Percentiles rank a stretch among this genome's conserved stretches.
Conservation (phyloP, 2,113 vertebrate genomes). For the Herpailurus yagouaroundi region DNA sequence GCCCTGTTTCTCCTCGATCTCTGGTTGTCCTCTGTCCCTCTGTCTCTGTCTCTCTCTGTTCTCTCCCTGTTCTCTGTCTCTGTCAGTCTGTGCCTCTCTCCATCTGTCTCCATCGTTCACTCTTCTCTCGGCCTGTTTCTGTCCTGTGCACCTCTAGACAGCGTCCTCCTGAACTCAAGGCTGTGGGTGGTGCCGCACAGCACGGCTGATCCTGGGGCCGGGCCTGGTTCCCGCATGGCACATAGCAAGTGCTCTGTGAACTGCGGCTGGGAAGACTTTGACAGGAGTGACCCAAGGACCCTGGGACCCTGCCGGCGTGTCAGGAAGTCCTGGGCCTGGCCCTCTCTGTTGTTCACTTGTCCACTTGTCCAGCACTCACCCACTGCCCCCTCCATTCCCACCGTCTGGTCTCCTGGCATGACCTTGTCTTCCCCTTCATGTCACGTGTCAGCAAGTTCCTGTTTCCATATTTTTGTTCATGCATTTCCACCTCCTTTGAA, state of each 20-base stretch:
- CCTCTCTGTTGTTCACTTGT: neutral
- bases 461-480: neutral
- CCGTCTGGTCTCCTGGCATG: neutral
- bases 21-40: neutral
- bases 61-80: neutral
- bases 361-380: too few species aligned
- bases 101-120: neutral
- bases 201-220: neutral
- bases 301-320: neutral
- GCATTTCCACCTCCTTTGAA: neutral
- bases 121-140: neutral
- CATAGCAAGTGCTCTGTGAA: neutral
- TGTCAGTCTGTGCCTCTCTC: neutral
- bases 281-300: neutral
- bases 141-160: neutral
- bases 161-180: neutral
- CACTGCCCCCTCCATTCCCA: neutral
- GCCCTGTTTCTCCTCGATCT: neutral
- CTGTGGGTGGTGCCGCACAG: neutral
- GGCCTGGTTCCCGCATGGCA: neutral
- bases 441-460: neutral
- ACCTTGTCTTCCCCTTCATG: neutral
- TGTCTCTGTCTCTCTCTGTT: neutral
- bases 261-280: neutral
- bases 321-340: neutral